phyloP scores from a whole-genome alignment of 2,888 invertebrate genomes.

The Sarcophaga subvicina region DNA sequence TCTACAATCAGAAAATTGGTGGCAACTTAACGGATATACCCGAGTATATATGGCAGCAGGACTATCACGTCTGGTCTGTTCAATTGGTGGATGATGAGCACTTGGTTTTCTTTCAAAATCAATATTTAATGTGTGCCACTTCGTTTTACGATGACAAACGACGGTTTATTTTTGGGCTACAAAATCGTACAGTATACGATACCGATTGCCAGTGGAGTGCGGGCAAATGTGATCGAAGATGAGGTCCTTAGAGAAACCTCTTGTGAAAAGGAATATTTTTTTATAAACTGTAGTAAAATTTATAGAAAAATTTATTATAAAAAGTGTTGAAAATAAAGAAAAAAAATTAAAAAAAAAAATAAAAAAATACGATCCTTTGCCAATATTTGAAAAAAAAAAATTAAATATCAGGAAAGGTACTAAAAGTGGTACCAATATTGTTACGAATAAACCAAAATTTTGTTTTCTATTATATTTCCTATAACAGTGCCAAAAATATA shows the following conservation, averaged over 20 bases:
- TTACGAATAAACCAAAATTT: background rate
- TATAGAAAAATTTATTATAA: background rate
- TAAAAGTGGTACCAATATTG: background rate
- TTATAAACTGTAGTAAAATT: background rate
- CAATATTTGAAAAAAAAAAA: background rate
- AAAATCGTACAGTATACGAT: constrained; percentile 38
- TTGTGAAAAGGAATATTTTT: background rate
- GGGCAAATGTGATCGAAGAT: constrained; percentile 54
- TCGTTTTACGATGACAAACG: constrained; percentile 57
- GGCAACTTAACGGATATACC: constrained; percentile 45
- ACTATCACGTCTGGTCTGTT: constrained; percentile 49
- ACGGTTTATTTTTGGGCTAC: constrained; percentile 49
- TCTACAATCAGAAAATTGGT: constrained; percentile 52
- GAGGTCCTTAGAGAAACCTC: background rate
- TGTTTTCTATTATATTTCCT: background rate
- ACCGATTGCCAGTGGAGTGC: constrained; percentile 59
- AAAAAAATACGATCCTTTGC: background rate
- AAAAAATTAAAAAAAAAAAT: background rate
- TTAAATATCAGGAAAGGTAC: background rate
- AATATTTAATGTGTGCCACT: constrained; percentile 55
- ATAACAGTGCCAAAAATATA: too few relatives aligned
- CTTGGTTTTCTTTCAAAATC: constrained; percentile 48
- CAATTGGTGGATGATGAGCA: constrained; percentile 56
- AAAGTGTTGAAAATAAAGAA: background rate
- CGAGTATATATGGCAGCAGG: constrained; percentile 32